Evolutionary conservation across 2,113 vertebrate species (phyloP), one percentile per base, ranked within the genome.

Genomic region (Vombatus ursinus): DNA sequence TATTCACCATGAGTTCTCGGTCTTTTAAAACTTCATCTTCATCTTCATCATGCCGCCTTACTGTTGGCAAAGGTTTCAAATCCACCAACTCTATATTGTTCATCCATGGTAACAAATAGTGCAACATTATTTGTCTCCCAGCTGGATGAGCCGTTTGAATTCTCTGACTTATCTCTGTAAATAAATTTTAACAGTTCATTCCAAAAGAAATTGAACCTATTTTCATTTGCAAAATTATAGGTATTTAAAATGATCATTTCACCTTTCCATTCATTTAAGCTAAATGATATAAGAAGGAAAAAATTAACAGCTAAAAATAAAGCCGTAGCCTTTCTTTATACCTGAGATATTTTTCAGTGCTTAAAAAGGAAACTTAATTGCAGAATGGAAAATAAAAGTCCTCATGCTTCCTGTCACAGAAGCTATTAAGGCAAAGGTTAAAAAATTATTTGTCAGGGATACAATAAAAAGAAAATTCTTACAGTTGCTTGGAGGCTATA

Each of bases 81-180:
- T 99, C 99, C 8, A 99, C 99, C 97, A 99, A 94, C 98, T 99
- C 99, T 91, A 99, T 99, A 49, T 99, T 99, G 98, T 99, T 99
- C 99, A 99, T 99, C 99, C 99, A 99, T 0, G 99, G 99, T 23
- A 99, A 98, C 94, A 99, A 99, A 97, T 99, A 99, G 98, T 99
- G 99, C 95, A 99, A 97, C 99, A 99, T 99, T 51, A 99, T 99
- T 93, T 99, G 99, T 23, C 99, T 99, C 37, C 99, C 99, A 89
- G 99, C 99, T 10, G 99, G 99, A 96, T 99, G 99, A 3, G 99
- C 99, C 0, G 99, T 99, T 96, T 99, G 99, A 97, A 99, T 99
- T 68, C 99, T 99, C 99, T 99, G 99, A 98, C 99, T 99, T 96
- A 99, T 99, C 98, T 99, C 99, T 99, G 98, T 9, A 50, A 96